phyloP scores from a whole-genome alignment of 2,113 vertebrate genomes.

The Junco hyemalis region DNA sequence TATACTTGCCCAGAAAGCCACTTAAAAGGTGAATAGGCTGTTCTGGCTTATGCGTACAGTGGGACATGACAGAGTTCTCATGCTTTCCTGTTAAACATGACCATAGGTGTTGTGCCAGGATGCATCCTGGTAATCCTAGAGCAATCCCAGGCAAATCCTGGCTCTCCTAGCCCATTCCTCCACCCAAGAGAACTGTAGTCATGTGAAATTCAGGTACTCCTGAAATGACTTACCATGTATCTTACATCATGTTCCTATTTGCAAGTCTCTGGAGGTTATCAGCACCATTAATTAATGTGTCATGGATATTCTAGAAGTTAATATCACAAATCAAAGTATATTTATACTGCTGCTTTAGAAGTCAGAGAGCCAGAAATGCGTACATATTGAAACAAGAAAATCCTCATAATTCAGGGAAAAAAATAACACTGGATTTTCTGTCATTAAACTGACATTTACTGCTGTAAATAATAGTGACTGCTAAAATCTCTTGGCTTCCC shows the following conservation, averaged over 20 bases:
- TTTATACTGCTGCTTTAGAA: slow-evolving; percentile 5
- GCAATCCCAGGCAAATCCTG: neutral
- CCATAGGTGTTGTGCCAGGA: neutral
- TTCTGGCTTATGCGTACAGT: neutral
- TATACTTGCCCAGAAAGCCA: neutral
- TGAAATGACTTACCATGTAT: neutral
- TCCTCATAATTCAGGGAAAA: neutral
- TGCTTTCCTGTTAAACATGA: neutral
- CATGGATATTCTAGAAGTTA: neutral
- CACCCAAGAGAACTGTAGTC: neutral
- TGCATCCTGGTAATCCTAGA: neutral
- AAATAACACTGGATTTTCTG: neutral
- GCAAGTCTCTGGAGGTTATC: neutral
- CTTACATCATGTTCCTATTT: neutral
- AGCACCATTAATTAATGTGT: neutral
- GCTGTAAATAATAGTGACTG: slow-evolving; percentile 45
- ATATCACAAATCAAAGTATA: neutral
- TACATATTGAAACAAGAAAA: neutral
- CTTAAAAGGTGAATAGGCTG: neutral
- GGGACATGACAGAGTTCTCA: neutral
- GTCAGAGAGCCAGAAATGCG: neutral
- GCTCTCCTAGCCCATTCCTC: neutral
- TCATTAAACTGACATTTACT: slow-evolving; percentile 35
- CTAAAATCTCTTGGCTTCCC: slow-evolving; percentile 35
- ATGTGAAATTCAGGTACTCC: neutral